Evolutionary conservation across 2,113 vertebrate species (phyloP), one percentile per base, ranked within the genome.

Genomic region (Shinisaurus crocodilurus): DNA sequence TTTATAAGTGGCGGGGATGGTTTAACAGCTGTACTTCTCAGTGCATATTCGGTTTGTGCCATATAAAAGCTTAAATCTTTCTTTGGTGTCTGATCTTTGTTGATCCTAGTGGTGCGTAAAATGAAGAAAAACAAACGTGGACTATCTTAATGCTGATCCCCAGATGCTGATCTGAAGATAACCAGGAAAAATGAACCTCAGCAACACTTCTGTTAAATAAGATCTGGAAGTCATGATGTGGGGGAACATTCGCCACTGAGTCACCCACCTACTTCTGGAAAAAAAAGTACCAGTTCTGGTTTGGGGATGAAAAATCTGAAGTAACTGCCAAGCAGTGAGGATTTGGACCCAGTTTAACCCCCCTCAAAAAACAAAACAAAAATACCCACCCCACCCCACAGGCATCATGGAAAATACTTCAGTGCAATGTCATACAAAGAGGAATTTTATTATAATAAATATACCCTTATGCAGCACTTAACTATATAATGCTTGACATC

Each of bases 21-120:
- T 85, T 94, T 94, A 95, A 94, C 84, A 94, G 88, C 74, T 67
- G 54, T 92, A 87, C 67, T 90, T 94, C 89, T 88, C 89, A 92
- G 85, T 86, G 85, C 91, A 92, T 88, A 91, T 92, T 91, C 92
- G 84, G 89, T 93, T 94, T 94, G 65, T 93, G 91, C 0, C 27
- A 89, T 83, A 34, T 57, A 81, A 84, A 60, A 84, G 23, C 34
- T 69, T 40, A 69, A 48, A 48, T 84, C 32, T 76, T 84, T 1
- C 43, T 81, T 34, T 32, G 27, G 25, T 6, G 23, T 48, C 50
- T 84, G 57, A 84, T 89, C 81, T 60, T 89, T 48, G 29, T 50
- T 74, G 67, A 72, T 74, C 45, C 60, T 13, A 27, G 84, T 16
- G 20, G 12, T 32, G 18, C 25, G 10, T 48, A 63, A 76, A 65